These are phyloP conservation scores for Melanotaenia nigrans DNA, from an alignment of 2,797 vertebrate species.

Conservation along the genomic window DNA sequence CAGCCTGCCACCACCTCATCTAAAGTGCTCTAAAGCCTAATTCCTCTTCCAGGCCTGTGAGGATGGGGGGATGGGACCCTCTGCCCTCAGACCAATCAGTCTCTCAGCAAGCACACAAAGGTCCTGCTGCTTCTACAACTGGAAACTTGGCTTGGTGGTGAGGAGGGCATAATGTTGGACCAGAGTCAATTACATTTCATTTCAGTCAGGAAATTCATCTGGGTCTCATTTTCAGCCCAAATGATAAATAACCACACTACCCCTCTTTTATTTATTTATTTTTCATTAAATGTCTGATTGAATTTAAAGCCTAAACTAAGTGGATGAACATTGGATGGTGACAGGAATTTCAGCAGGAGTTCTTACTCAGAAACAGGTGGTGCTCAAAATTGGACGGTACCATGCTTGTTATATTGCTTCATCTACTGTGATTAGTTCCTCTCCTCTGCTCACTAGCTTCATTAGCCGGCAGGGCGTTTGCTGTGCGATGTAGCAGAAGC, in stretches of 20 bases:
- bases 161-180: conserved; percentile 59
- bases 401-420: conserved; percentile 53
- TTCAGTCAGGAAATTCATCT: conserved; percentile 63
- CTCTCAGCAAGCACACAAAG: conserved; percentile 78
- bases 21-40: conserved; percentile 72
- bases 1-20: conserved; percentile 67
- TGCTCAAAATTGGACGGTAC: conserved; percentile 43
- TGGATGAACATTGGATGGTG: conserved; percentile 33
- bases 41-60: conserved; percentile 69
- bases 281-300: conserved; percentile 31
- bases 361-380: conserved; percentile 53
- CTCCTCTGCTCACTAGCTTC: conserved; percentile 36
- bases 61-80: conserved; percentile 61
- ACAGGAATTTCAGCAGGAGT: conserved; percentile 23
- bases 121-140: conserved; percentile 77
- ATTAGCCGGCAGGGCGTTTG: conserved; percentile 48
- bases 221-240: conserved; percentile 44
- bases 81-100: conserved; percentile 73
- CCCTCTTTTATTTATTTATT: not conserved
- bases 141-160: conserved; percentile 66
- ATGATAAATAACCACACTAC: conserved; percentile 49
- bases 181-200: conserved; percentile 65
- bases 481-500: conserved; percentile 25
- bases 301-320: conserved; percentile 41
- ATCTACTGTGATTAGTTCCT: conserved; percentile 54